Base-by-base conservation (phyloP, 2,888 invertebrate species). In the Sipha maydis region DNA sequence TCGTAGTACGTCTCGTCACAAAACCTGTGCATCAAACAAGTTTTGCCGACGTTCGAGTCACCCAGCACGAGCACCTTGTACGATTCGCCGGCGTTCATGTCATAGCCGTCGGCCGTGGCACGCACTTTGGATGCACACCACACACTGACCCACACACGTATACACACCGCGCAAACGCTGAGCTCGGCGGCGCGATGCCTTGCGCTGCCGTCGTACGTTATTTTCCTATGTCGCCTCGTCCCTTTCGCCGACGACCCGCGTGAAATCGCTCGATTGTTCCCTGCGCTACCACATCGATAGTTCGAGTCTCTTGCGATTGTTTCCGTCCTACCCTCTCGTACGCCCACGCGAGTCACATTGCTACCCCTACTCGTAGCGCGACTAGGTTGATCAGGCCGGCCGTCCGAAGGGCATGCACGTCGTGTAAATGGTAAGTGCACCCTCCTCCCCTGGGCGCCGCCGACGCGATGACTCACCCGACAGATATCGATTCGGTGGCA, bases 1-100 rank as follows among this genome's bases (percentile, higher is more conserved):
- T 97, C 97, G 93, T 96, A 97, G 92, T 96, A 97, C 91, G 96
- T 94, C 92, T 97, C 97, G 92, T 97, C 97, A 92, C 97, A 97
- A 91, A 96, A 97, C 92, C 97, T 94, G 92, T 97, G 97, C 91
- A 97, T 96, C 91, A 97, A 96, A 92, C 97, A 97, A 89, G 97
- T 97, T 93, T 97, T 97, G 31, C 97, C 97, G 90, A 97, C 97
- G 93, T 97, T 97, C 85, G 96, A 96, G 93, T 97, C 97, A 89
- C 97, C 97, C 91, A 97, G 93, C 91, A 97, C 96, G 91, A 97
- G 93, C 90, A 97, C 94, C 93, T 97, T 97, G 92, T 96, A 97
- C 90, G 96, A 88, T 88, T 88, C 88, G 82, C 88, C 88, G 75
- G 75, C 31, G 88, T 88, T 88, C 78, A 79, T 80, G 75, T 75